These are phyloP conservation scores for Lagopus muta DNA, from an alignment of 2,113 vertebrate genomes.

Conservation along the genomic window DNA sequence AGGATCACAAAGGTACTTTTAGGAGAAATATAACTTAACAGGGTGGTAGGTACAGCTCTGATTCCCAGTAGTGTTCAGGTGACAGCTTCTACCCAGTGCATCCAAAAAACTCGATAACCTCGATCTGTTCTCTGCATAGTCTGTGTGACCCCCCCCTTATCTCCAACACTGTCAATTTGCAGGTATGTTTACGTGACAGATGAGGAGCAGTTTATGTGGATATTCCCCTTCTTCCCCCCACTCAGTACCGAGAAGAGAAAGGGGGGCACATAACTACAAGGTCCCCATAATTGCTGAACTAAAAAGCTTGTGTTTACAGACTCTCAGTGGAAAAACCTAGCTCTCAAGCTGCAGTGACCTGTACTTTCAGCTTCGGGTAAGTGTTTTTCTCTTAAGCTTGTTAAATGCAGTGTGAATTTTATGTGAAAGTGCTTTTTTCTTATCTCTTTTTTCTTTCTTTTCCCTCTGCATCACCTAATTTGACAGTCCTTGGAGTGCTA, in stretches of 20 bases:
- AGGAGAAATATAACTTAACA: not conserved
- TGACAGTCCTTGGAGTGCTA: constrained; percentile 2
- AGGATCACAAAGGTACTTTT: not conserved
- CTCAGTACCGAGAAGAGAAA: not conserved
- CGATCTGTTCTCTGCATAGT: not conserved
- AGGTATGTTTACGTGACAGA: not conserved
- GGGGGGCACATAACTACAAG: not conserved
- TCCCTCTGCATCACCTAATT: not conserved
- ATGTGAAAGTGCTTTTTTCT: constrained; percentile 14
- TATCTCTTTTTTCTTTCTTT: constrained; percentile 14
- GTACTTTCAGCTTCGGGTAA: not conserved
- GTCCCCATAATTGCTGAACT: not conserved
- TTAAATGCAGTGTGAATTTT: constrained; percentile 41
- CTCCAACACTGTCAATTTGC: not conserved
- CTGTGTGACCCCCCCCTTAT: not conserved
- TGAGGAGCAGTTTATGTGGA: not conserved
- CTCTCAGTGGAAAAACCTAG: not conserved
- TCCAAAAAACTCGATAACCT: not conserved
- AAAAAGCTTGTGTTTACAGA: not conserved
- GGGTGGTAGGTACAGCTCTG: not conserved
- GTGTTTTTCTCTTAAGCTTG: constrained; percentile 48
- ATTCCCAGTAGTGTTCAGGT: not conserved
- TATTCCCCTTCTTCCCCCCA: not conserved
- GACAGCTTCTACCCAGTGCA: not conserved
- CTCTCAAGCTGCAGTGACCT: not conserved